These are phyloP conservation scores for Alviniconcha strummeri DNA, from an alignment of 2,888 invertebrate genomes.

Conservation along the genomic window DNA sequence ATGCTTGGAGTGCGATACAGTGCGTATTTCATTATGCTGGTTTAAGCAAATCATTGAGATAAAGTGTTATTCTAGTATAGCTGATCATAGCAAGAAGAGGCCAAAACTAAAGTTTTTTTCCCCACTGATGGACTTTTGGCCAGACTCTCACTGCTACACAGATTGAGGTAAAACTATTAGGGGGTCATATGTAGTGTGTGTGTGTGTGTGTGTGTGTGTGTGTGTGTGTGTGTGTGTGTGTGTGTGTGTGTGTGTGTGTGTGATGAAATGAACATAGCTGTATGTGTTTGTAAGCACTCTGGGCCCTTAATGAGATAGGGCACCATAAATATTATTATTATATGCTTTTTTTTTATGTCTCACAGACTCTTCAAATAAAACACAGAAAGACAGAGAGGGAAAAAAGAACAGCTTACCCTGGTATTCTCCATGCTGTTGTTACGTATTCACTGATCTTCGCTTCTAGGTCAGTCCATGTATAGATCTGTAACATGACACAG, in stretches of 20 bases:
- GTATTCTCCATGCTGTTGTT: conserved; percentile 24
- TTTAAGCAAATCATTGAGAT: too few relatives aligned
- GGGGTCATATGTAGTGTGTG: neutral
- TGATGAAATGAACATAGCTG: too few relatives aligned
- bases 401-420: conserved; percentile 1
- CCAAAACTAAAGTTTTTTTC: too few relatives aligned
- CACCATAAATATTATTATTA: neutral
- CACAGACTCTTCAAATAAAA: too few relatives aligned
- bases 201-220: neutral
- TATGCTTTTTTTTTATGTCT: neutral
- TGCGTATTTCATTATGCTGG: too few relatives aligned
- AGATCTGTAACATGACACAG: conserved; percentile 17
- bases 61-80: too few relatives aligned
- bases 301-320: neutral
- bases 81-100: too few relatives aligned
- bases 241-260: neutral
- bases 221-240: neutral
- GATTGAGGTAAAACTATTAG: too few relatives aligned
- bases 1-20: too few relatives aligned
- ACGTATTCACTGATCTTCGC: conserved; percentile 22
- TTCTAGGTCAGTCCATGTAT: conserved; percentile 17
- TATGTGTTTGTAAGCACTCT: too few relatives aligned
- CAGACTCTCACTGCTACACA: too few relatives aligned
- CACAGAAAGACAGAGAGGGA: neutral
- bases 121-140: too few relatives aligned